Evolutionary conservation across 2,797 vertebrate species (phyloP).

Genomic region (Spondyliosoma cantharus): DNA sequence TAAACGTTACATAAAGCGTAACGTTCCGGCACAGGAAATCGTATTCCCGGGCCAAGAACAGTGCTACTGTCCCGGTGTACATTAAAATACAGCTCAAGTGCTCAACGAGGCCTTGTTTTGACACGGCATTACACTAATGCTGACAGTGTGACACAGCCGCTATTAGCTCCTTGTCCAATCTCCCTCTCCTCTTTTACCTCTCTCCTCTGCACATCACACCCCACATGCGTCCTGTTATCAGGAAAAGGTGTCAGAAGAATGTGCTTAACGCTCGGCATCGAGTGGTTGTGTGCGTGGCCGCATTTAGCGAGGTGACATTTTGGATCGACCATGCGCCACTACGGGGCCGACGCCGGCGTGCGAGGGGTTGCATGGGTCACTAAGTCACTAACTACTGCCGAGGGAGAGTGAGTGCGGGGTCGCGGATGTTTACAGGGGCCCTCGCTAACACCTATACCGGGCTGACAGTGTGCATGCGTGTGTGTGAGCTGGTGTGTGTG

Average conservation of each 20-base stretch:
- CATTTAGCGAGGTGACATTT: slow-evolving; percentile 77
- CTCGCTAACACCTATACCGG: slow-evolving; percentile 53
- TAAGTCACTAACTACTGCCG: slow-evolving; percentile 74
- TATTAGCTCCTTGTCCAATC: slow-evolving; percentile 51
- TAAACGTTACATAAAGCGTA: neutral
- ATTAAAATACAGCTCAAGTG: slow-evolving; percentile 34
- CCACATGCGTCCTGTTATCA: slow-evolving; percentile 62
- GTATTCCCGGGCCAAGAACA: slow-evolving; percentile 1
- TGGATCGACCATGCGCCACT: slow-evolving; percentile 64
- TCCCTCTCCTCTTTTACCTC: slow-evolving; percentile 8
- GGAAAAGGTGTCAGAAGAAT: slow-evolving; percentile 65
- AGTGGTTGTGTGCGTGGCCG: slow-evolving; percentile 11
- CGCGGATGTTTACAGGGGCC: slow-evolving; percentile 70
- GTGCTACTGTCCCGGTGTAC: neutral
- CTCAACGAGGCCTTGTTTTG: slow-evolving; percentile 56
- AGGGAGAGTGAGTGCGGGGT: slow-evolving; percentile 52
- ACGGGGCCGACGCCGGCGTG: slow-evolving; percentile 49
- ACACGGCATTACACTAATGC: slow-evolving; percentile 49
- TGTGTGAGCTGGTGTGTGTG: slow-evolving; percentile 29
- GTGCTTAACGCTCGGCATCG: slow-evolving; percentile 57
- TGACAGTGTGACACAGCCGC: slow-evolving; percentile 48
- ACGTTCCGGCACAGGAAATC: slow-evolving; percentile 8
- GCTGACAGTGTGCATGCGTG: slow-evolving; percentile 27
- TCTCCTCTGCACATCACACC: slow-evolving; percentile 46
- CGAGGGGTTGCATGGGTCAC: slow-evolving; percentile 63